Percentiles rank a stretch among this genome's conserved stretches.
Evolutionary conservation across 2,888 invertebrate species (phyloP).

Genomic region (Cylloceria caligata): DNA sequence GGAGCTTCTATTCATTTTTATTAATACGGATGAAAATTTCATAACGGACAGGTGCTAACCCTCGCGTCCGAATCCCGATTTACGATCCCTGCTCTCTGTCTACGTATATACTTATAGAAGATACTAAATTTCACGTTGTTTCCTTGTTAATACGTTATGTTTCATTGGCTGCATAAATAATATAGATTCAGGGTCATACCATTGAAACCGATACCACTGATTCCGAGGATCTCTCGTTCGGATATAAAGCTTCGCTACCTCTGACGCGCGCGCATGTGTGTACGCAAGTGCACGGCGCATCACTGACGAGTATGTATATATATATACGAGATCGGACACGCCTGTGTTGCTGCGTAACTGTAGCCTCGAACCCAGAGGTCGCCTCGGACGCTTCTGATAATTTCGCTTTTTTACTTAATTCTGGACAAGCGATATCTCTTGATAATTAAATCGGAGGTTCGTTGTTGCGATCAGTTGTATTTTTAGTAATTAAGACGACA

Average conservation of each 20-base stretch:
- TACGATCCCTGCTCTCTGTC: neutral
- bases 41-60: neutral
- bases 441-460: neutral
- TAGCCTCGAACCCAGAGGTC: constrained; percentile 70
- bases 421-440: constrained; percentile 8
- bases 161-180: constrained; percentile 26
- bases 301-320: constrained; percentile 24
- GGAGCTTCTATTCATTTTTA: neutral
- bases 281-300: constrained; percentile 3
- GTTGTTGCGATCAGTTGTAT: neutral
- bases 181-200: constrained; percentile 68
- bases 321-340: constrained; percentile 60
- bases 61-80: constrained; percentile 3
- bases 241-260: constrained; percentile 32
- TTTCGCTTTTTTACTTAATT: neutral
- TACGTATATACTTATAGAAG: neutral
- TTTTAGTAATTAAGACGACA: constrained; percentile 5
- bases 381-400: constrained; percentile 34
- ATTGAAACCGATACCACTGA: constrained; percentile 69
- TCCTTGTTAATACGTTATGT: neutral
- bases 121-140: neutral
- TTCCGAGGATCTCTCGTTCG: constrained; percentile 39
- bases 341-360: constrained; percentile 70
- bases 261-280: constrained; percentile 7
- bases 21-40: neutral